Base-by-base conservation (phyloP, 1,140 invertebrate genomes). In the Apis cerana region DNA sequence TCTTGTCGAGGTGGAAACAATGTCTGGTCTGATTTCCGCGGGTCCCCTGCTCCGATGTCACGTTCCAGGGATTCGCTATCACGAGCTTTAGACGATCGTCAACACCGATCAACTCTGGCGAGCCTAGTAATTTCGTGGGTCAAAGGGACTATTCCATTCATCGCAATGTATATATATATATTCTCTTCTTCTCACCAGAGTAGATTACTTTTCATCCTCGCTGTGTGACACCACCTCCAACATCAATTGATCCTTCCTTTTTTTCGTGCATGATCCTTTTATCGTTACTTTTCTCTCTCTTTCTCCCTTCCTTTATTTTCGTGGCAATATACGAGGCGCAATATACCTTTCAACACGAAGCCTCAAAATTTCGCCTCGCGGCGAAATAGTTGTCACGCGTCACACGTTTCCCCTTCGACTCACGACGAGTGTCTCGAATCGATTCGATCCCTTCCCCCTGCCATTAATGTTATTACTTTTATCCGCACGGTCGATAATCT, bases 391-490 rank as follows among this genome's bases (percentile, higher is more conserved):
- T 67, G 65, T 13, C 65, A 19, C 62, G 27, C 11, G 27, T 33
- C 17, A 43, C 17, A 17, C 23, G 17, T 19, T 19, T 27, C 9
- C 23, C 10, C 33, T 33, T 33, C 19, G 65, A 67, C n/a, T 48
- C 33, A 43, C 33, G 0, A n/a, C 11, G 1, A n/a, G 33, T 12
- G 65, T 67, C 21, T 48, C 12, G 21, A 56, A 65, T 67, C 56
- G 65, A 52, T 33, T 13, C 67, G 56, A 43, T 43, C n/a, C 2
- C 21, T 8, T 17, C 8, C 43, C n/a, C 11, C 13, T 1, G 23
- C 9, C 79, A 67, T 75, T 76, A 76, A 52, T 27, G 61, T 52
- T 75, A 68, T 82, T 82, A 72, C 80, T 61, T 15, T 58, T 54
- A 61, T 64, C 58, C 13, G 21, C 10, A 48, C 68, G 43, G 19